Conservation (phyloP, 2,797 vertebrate species). For the Rhinoraja longicauda region DNA sequence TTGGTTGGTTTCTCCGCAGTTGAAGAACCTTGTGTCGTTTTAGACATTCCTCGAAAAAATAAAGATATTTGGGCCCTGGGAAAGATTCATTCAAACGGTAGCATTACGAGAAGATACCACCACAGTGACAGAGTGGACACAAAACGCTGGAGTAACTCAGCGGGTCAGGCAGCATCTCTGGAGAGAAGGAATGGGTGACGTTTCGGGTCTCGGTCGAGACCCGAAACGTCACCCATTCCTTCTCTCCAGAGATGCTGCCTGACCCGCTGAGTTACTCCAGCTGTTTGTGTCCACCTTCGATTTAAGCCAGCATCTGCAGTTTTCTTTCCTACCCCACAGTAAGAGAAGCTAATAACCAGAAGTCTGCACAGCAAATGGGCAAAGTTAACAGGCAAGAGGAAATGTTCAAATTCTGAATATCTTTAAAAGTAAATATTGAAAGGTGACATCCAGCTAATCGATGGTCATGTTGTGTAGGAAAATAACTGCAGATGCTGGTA, state of each 20-base stretch:
- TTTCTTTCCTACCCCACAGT: too few species aligned
- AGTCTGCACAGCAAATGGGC: not conserved
- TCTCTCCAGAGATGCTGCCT: too few species aligned
- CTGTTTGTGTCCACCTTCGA: too few species aligned
- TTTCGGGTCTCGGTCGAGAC: too few species aligned
- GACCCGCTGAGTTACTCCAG: too few species aligned
- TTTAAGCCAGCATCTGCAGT: too few species aligned
- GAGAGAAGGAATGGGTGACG: too few species aligned
- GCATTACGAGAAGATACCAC: not conserved
- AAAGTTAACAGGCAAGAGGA: not conserved
- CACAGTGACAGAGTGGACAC: too few species aligned
- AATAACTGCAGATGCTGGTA: too few species aligned
- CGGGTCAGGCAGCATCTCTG: too few species aligned
- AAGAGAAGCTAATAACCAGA: not conserved
- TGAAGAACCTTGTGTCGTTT: not conserved
- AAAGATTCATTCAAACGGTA: not conserved
- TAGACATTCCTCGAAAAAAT: not conserved
- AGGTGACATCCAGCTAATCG: not conserved
- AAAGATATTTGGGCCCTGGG: not conserved
- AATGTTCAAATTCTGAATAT: not conserved
- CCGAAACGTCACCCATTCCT: too few species aligned
- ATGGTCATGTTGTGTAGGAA: not conserved
- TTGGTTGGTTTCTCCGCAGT: not conserved
- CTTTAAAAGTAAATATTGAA: not conserved
- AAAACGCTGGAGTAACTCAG: too few species aligned